Evolutionary conservation across 92 coral and sea anemone genomes (phyloP).

Genomic region (Bergia puertoricense): DNA sequence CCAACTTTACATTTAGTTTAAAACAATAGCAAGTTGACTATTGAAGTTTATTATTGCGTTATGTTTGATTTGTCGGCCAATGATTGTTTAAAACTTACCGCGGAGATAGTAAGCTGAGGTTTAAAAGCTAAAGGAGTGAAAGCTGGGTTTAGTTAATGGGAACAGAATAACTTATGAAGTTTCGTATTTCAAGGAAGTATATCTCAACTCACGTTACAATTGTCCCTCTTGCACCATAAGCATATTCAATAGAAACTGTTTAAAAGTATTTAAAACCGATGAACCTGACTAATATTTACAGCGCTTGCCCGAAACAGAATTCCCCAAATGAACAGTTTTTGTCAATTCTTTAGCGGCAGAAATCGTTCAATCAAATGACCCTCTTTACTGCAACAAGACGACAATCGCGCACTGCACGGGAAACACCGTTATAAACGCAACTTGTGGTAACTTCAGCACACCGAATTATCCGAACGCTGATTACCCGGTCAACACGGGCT

Average conservation of each 20-base stretch:
- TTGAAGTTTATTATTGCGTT: background rate
- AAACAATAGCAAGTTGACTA: background rate
- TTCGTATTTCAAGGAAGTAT: background rate
- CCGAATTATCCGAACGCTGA: slow-evolving; percentile 21
- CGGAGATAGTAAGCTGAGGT: too few species aligned
- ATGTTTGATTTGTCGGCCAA: too few species aligned
- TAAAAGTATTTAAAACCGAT: too few species aligned
- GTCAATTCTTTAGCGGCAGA: background rate
- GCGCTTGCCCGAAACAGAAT: too few species aligned
- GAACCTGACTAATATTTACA: background rate
- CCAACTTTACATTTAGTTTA: background rate
- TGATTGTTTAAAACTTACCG: background rate
- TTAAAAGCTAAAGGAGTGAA: too few species aligned
- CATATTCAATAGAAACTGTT: too few species aligned
- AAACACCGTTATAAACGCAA: slow-evolving; percentile 21
- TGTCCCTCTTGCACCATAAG: background rate
- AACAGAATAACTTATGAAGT: background rate
- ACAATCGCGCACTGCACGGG: slow-evolving; percentile 6
- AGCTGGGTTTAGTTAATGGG: background rate
- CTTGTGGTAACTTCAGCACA: slow-evolving; percentile 26
- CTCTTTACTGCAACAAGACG: slow-evolving; percentile 12
- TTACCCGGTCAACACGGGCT: slow-evolving; percentile 37
- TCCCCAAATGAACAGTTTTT: background rate
- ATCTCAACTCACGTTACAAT: background rate
- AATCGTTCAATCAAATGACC: slow-evolving; percentile 16